These are phyloP conservation scores for Cremastinae sp. DNA, from an alignment of 2,888 invertebrate genomes.

Conservation along the genomic window DNA sequence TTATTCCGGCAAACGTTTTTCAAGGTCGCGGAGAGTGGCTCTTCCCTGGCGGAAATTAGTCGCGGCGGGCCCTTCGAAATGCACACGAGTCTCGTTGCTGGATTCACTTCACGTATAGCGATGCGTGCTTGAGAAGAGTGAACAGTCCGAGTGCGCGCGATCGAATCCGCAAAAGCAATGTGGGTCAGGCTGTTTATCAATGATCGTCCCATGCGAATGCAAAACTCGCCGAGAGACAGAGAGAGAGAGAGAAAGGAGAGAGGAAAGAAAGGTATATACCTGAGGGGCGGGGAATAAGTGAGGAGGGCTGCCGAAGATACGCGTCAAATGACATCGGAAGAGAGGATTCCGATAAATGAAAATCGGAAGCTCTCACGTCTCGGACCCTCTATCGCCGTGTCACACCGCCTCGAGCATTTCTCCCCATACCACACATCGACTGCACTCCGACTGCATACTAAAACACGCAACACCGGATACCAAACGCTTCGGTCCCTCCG, in stretches of 20 bases:
- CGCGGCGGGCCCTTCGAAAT: constrained; percentile 38
- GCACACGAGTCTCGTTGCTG: constrained; percentile 42
- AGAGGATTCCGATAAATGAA: constrained; percentile 79
- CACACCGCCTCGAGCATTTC: constrained; percentile 52
- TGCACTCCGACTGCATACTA: constrained; percentile 78
- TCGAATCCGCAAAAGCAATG: neutral
- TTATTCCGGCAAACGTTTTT: constrained; percentile 58
- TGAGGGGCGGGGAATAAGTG: constrained; percentile 26
- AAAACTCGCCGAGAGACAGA: neutral
- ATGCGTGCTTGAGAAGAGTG: constrained; percentile 10
- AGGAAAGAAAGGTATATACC: neutral
- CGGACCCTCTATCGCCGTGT: constrained; percentile 63
- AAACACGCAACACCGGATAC: constrained; percentile 77
- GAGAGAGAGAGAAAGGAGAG: neutral
- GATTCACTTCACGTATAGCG: constrained; percentile 33
- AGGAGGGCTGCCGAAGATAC: constrained; percentile 55
- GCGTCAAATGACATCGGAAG: constrained; percentile 76
- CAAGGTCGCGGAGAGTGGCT: constrained; percentile 53
- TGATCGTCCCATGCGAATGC: neutral
- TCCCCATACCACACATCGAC: constrained; percentile 71
- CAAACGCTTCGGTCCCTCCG: constrained; percentile 68
- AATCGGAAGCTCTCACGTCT: constrained; percentile 76
- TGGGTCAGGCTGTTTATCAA: neutral
- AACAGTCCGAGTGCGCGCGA: too few relatives aligned
- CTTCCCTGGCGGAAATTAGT: constrained; percentile 18